Conservation (phyloP, 2,113 vertebrate genomes). For the Hucho hucho region DNA sequence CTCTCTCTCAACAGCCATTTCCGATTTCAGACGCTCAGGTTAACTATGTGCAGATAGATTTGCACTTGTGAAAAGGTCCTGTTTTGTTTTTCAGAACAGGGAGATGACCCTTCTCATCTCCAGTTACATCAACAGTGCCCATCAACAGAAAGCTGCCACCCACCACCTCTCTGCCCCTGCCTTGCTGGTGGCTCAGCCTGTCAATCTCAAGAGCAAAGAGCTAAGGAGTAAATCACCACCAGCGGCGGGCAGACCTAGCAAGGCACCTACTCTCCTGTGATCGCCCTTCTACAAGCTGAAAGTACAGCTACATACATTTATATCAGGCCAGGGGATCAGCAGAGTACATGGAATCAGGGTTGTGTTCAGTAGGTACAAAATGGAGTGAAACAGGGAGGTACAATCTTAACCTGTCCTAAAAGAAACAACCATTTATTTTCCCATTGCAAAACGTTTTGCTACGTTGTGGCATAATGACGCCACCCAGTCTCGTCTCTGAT, state of each 20-base stretch:
- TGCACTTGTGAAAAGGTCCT: not conserved
- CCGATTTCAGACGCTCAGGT: not conserved
- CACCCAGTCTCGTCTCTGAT: too few species aligned
- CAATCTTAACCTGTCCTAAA: not conserved
- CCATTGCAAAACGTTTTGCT: not conserved
- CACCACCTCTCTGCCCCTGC: constrained; percentile 92
- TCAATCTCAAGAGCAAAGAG: constrained; percentile 76
- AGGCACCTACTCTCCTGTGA: constrained; percentile 90
- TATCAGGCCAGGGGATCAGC: too few species aligned
- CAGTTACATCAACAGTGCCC: constrained; percentile 89
- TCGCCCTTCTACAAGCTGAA: not conserved
- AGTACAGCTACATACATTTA: not conserved
- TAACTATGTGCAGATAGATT: not conserved
- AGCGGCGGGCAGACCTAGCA: constrained; percentile 81
- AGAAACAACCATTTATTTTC: not conserved
- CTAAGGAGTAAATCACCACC: constrained; percentile 77
- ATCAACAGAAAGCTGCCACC: constrained; percentile 85
- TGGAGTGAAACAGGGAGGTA: too few species aligned
- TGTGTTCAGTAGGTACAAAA: too few species aligned
- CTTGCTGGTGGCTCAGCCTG: constrained; percentile 74
- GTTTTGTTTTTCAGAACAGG: constrained; percentile 80
- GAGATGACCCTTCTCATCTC: constrained; percentile 92
- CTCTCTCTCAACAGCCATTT: not conserved
- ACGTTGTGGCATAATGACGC: not conserved
- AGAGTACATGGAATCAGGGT: not conserved